Base-by-base conservation (phyloP, 2,797 vertebrate species). In the Orestias chungarensis region DNA sequence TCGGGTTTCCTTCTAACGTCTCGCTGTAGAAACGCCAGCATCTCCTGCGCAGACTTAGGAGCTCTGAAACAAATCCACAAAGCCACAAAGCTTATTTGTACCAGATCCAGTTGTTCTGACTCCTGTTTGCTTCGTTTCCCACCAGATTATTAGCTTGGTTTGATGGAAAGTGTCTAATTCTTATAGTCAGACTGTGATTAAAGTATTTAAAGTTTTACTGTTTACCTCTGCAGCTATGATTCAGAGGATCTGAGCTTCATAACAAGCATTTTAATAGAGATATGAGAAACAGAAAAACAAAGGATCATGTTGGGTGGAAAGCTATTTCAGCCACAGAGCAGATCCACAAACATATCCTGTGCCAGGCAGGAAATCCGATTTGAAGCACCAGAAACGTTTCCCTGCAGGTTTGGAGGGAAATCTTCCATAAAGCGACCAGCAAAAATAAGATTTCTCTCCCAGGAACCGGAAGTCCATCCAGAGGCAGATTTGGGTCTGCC, bases 11-110 rank as follows among this genome's bases (percentile, higher is more conserved):
- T 73, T 76, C 66, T 55, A 1, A 69, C 52, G 80, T 66, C 43
- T 12, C 76, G 73, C 82, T 83, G 80, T 72, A 78, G 81, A 84
- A 85, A 82, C 80, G 70, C 79, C 79, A 84, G 87, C 85, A 85
- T 79, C 73, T 79, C 52, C 27, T 68, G 74, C n/a, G n/a, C n/a
- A n/a, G n/a, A n/a, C n/a, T n/a, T n/a, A n/a, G n/a, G n/a, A n/a
- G n/a, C n/a, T n/a, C n/a, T n/a, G n/a, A n/a, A n/a, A n/a, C n/a
- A n/a, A n/a, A n/a, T n/a, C n/a, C n/a, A n/a, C n/a, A n/a, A n/a
- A n/a, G n/a, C n/a, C n/a, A n/a, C n/a, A n/a, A n/a, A n/a, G n/a
- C n/a, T n/a, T n/a, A n/a, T n/a, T n/a, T n/a, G n/a, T n/a, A n/a
- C n/a, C n/a, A n/a, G n/a, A n/a, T n/a, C n/a, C n/a, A 76, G 70